Conservation (phyloP, 2,888 invertebrate species). For the Pheosia tremula region DNA sequence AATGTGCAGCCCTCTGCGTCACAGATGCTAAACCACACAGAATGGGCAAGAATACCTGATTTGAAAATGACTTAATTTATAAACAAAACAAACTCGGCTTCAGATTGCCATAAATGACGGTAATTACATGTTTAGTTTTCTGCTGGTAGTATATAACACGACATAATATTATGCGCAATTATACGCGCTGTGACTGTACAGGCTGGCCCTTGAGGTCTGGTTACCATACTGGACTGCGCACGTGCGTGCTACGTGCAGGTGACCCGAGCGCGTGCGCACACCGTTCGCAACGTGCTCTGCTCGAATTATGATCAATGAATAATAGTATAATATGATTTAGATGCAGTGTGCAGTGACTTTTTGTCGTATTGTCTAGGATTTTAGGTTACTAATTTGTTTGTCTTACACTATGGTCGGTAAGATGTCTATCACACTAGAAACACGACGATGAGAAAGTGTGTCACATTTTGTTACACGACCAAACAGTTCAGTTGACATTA, state of each 20-base stretch:
- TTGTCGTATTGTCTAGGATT: not conserved
- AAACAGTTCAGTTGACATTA: slow-evolving; percentile 14
- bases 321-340: slow-evolving; percentile 2
- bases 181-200: not conserved
- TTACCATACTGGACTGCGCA: slow-evolving; percentile 12
- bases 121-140: not conserved
- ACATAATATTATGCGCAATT: not conserved
- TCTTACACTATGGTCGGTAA: not conserved
- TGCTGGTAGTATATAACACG: not conserved
- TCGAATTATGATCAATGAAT: slow-evolving; percentile 27
- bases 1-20: not conserved
- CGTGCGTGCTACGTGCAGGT: slow-evolving; percentile 25
- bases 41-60: not conserved
- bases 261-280: slow-evolving; percentile 23
- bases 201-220: slow-evolving; percentile 23
- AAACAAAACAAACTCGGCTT: not conserved
- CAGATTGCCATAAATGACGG: not conserved
- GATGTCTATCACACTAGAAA: not conserved
- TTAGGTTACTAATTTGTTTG: not conserved
- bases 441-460: slow-evolving; percentile 5
- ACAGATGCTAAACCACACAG: not conserved
- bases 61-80: not conserved
- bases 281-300: slow-evolving; percentile 11
- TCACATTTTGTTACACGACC: slow-evolving; percentile 19
- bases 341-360: not conserved